phyloP scores from a whole-genome alignment of 2,888 invertebrate species.

The Deladenus siricidicola region DNA sequence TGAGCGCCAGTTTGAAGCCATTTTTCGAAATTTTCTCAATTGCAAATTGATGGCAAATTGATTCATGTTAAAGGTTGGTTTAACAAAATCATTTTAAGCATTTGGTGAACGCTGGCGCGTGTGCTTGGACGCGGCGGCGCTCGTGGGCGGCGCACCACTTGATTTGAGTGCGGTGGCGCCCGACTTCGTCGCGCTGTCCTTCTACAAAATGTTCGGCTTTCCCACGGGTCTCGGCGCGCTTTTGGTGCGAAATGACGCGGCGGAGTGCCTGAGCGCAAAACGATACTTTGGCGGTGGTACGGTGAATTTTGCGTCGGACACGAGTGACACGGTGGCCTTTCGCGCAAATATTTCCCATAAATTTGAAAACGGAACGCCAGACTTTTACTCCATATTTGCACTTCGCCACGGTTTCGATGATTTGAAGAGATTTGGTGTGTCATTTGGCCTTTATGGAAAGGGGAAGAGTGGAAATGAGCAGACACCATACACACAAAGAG shows the following conservation, averaged over 20 bases:
- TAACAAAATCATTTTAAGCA: constrained; percentile 19
- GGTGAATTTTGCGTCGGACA: constrained; percentile 63
- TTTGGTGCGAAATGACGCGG: constrained; percentile 64
- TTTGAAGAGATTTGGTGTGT: constrained; percentile 62
- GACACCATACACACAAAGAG: too few relatives aligned
- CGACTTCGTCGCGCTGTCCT: constrained; percentile 83
- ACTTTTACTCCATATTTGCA: constrained; percentile 75
- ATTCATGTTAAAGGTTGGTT: neutral
- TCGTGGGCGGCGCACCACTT: constrained; percentile 68
- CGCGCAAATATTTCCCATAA: constrained; percentile 9
- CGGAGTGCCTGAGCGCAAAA: constrained; percentile 60
- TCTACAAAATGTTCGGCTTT: constrained; percentile 87
- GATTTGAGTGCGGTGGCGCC: constrained; percentile 69
- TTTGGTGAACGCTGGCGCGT: constrained; percentile 56
- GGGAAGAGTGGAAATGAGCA: too few relatives aligned
- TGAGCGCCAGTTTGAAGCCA: constrained; percentile 9
- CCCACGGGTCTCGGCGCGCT: constrained; percentile 89
- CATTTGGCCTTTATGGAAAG: too few relatives aligned
- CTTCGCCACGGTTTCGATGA: constrained; percentile 75
- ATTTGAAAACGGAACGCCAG: constrained; percentile 86
- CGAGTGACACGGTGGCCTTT: neutral
- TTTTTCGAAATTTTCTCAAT: constrained; percentile 30
- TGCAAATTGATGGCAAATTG: constrained; percentile 13
- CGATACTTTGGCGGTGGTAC: constrained; percentile 90
- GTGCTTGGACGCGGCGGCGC: constrained; percentile 77